Base-by-base conservation (phyloP, 64 coral and sea anemone species). In the Dendrophyllia cribrosa region DNA sequence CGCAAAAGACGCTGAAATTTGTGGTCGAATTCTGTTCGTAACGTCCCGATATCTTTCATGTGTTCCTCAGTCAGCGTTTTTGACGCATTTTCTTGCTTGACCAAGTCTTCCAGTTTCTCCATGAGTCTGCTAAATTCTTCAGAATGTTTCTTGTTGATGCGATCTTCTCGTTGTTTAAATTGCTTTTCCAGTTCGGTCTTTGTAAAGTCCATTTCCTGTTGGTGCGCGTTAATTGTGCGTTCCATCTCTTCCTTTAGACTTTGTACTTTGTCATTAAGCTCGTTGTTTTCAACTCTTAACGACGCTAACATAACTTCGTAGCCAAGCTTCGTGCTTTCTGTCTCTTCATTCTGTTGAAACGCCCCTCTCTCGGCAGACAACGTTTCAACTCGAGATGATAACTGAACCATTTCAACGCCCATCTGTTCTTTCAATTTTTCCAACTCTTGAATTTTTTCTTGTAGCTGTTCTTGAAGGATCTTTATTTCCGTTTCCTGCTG, bases 51-150 rank as follows among this genome's bases (percentile, higher is more conserved):
- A 59, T 93, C 95, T 44, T 91, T 56, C 95, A 94, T 97, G 70
- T 97, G 95, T 8, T 90, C 90, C 59, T 97, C 83, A 14, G 92
- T 97, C 59, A 94, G 76, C 7, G 88, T 76, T 68, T 94, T 97
- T 7, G 95, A 97, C 20, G 79, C 88, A 58, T 97, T 97, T 60
- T 97, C 92, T 91, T 94, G 74, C 43, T 79, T 88, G 12, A 97
- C 60, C 74, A 97, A 72, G 15, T 76, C 77, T 86, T 97, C 92
- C 12, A 97, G 75, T 20, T 92, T 93, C 49, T 83, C 65, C 92
- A 97, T 83, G 23, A 97, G 86, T 47, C 74, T 94, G 12, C 90
- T 85, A 43, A 97, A 77, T 66, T 97, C 95, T 70, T 75, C 91
- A 43, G 95, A 75, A 61, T 97, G 95, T 64, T 78, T 82, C 69